Evolutionary conservation across 2,113 vertebrate genomes (phyloP).

Genomic region (Geothlypis trichas): DNA sequence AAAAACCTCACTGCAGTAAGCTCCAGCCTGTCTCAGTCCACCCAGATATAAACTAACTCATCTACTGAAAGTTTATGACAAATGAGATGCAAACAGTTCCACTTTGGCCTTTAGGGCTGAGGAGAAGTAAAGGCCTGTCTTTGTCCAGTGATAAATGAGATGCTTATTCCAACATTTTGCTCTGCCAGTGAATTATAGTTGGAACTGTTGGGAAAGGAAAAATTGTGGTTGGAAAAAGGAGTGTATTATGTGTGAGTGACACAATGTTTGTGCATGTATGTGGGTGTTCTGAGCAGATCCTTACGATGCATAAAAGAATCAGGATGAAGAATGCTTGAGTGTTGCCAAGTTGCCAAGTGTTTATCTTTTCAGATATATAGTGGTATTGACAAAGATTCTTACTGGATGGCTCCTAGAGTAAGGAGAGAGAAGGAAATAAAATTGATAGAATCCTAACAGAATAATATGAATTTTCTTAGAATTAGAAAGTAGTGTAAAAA

Average conservation of each 20-base stretch:
- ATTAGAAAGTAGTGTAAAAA: neutral
- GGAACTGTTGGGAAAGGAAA: conserved; percentile 42
- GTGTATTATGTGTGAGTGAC: conserved; percentile 55
- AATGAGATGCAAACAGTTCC: conserved; percentile 39
- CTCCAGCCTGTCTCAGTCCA: neutral
- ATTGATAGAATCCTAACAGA: neutral
- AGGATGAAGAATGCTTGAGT: conserved; percentile 39
- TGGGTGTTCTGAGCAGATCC: conserved; percentile 52
- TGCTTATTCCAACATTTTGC: conserved; percentile 53
- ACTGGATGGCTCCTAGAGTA: neutral
- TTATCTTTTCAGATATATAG: conserved; percentile 52
- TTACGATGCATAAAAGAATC: neutral
- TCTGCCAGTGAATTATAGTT: conserved; percentile 55
- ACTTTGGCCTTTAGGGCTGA: conserved; percentile 29
- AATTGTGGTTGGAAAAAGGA: conserved; percentile 60
- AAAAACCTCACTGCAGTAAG: neutral
- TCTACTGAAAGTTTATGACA: conserved; percentile 33
- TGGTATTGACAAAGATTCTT: neutral
- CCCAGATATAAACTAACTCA: conserved; percentile 17
- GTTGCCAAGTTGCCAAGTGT: conserved; percentile 58
- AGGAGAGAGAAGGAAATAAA: neutral
- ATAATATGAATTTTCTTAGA: neutral
- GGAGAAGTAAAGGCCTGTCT: conserved; percentile 45
- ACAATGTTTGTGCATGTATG: conserved; percentile 45
- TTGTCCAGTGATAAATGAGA: conserved; percentile 59